Percentiles rank a stretch among this genome's conserved stretches.
phyloP scores from a whole-genome alignment of 2,113 vertebrate genomes.

The Todiramphus chloris region DNA sequence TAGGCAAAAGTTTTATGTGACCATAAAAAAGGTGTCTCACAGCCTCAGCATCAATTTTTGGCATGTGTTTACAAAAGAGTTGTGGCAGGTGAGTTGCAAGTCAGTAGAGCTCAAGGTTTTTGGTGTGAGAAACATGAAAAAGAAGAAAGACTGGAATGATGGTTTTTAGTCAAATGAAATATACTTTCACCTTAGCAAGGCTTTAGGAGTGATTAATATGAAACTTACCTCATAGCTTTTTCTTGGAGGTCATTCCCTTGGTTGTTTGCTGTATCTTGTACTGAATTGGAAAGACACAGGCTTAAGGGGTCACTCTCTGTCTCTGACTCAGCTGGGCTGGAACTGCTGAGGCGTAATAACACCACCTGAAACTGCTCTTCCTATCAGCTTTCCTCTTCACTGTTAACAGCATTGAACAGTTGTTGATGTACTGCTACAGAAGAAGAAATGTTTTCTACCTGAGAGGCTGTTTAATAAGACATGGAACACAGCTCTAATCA shows the following conservation, averaged over 20 bases:
- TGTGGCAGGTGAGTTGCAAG: neutral
- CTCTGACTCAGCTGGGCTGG: neutral
- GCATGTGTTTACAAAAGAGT: neutral
- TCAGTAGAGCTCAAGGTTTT: neutral
- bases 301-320: neutral
- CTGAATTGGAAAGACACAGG: neutral
- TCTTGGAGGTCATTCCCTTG: neutral
- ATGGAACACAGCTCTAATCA: neutral
- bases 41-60: neutral
- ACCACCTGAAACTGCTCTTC: neutral
- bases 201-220: neutral
- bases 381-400: neutral
- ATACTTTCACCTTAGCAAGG: neutral
- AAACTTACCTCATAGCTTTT: neutral
- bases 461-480: neutral
- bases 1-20: neutral
- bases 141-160: neutral
- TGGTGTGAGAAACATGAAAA: neutral
- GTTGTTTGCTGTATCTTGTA: neutral
- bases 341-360: neutral
- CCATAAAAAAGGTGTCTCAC: neutral
- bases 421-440: neutral
- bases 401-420: neutral
- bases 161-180: neutral
- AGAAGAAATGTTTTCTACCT: neutral